These are phyloP conservation scores for Eulemur macaco DNA, from an alignment of 2,113 vertebrate genomes.

Conservation along the genomic window DNA sequence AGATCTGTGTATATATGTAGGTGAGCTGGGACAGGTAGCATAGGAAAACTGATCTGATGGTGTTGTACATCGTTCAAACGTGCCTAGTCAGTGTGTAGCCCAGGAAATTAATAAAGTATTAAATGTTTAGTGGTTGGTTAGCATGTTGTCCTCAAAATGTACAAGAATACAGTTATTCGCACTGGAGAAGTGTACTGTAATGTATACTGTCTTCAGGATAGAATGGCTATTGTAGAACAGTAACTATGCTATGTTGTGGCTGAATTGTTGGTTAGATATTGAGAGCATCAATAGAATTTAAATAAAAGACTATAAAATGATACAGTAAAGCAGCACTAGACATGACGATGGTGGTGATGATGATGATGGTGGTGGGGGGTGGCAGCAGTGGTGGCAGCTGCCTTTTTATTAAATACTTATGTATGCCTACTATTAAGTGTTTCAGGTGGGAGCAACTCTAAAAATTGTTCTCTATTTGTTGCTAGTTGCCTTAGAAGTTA, in stretches of 20 bases:
- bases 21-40: neutral
- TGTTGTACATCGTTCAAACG: neutral
- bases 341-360: neutral
- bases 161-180: neutral
- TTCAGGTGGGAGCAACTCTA: neutral
- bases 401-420: neutral
- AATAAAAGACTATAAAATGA: neutral
- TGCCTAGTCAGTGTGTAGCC: neutral
- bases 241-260: neutral
- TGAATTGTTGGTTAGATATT: neutral
- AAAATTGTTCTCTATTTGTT: neutral
- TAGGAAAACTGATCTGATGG: neutral
- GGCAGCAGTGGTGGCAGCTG: neutral
- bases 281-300: neutral
- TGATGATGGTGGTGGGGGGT: no score
- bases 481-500: neutral
- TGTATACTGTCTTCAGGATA: neutral
- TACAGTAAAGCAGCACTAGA: neutral
- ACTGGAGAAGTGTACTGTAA: neutral
- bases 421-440: neutral
- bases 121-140: neutral
- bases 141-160: neutral
- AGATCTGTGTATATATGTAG: neutral
- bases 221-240: neutral
- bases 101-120: neutral